Conservation (phyloP, 2,888 invertebrate genomes). For the Allophyes oxyacanthae region DNA sequence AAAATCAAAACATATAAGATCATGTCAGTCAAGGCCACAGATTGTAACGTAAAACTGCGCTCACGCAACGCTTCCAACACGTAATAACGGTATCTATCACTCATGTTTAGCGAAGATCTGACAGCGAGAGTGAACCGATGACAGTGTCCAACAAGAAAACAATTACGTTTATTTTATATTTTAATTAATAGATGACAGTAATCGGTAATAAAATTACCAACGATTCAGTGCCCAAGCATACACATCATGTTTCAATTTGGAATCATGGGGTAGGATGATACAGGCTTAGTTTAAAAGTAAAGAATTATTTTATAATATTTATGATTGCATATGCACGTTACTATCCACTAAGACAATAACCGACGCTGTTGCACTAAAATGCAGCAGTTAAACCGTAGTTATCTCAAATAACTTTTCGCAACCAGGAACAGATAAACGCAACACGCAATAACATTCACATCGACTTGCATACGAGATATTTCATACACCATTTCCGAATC, state of each 20-base stretch:
- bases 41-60: slow-evolving; percentile 34
- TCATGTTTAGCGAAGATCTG: slow-evolving; percentile 38
- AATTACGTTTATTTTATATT: no score
- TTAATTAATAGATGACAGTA: no score
- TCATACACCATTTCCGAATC: slow-evolving; percentile 27
- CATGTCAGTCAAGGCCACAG: slow-evolving; percentile 50
- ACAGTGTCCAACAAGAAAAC: slow-evolving; percentile 27
- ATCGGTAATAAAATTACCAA: no score
- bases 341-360: slow-evolving; percentile 1
- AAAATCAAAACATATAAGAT: slow-evolving; percentile 47
- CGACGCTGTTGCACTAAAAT: slow-evolving; percentile 24
- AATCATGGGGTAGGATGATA: no score
- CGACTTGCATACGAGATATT: slow-evolving; percentile 20
- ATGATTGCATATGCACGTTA: not conserved
- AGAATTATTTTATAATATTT: no score
- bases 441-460: slow-evolving; percentile 26
- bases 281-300: no score
- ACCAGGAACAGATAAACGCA: slow-evolving; percentile 41
- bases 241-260: no score
- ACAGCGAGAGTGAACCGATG: slow-evolving; percentile 46
- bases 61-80: slow-evolving; percentile 40
- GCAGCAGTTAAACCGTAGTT: slow-evolving; percentile 27
- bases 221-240: no score
- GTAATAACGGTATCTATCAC: slow-evolving; percentile 55
- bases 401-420: slow-evolving; percentile 40